Percentiles rank a stretch among this genome's conserved stretches.
These are phyloP conservation scores for Heliangelus exortis DNA, from an alignment of 2,797 vertebrate species.

Conservation along the genomic window DNA sequence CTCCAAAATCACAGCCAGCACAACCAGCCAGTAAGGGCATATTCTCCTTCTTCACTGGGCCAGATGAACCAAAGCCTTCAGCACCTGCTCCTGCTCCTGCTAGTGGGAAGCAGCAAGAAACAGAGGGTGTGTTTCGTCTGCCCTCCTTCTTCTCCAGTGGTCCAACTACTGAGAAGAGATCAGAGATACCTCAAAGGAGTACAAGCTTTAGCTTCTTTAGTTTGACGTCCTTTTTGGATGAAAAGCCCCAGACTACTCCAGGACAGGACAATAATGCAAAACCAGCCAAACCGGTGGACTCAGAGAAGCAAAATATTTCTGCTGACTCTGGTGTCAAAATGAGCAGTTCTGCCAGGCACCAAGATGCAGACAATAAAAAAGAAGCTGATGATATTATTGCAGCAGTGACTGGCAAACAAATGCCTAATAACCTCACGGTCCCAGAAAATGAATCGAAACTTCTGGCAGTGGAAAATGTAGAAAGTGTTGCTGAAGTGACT, in stretches of 20 bases:
- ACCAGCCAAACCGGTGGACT: background rate
- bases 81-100: slow-evolving; percentile 25
- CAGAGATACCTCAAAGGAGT: slow-evolving; percentile 51
- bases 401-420: slow-evolving; percentile 45
- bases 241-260: slow-evolving; percentile 63
- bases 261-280: slow-evolving; percentile 24
- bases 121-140: slow-evolving; percentile 74
- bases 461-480: background rate
- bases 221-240: slow-evolving; percentile 75
- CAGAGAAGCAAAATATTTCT: slow-evolving; percentile 13
- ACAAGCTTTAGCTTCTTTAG: slow-evolving; percentile 78
- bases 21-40: slow-evolving; percentile 78
- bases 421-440: background rate
- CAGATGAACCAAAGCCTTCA: slow-evolving; percentile 68
- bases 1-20: slow-evolving; percentile 73
- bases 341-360: background rate
- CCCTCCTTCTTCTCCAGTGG: slow-evolving; percentile 75
- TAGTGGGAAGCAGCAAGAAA: slow-evolving; percentile 60
- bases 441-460: background rate
- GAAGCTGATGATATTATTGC: slow-evolving; percentile 20
- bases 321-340: background rate
- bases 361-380: background rate
- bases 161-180: slow-evolving; percentile 75
- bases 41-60: slow-evolving; percentile 85
- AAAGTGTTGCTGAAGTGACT: background rate